Evolutionary conservation across 2,113 vertebrate genomes (phyloP).

Genomic region (Tor tambroides): DNA sequence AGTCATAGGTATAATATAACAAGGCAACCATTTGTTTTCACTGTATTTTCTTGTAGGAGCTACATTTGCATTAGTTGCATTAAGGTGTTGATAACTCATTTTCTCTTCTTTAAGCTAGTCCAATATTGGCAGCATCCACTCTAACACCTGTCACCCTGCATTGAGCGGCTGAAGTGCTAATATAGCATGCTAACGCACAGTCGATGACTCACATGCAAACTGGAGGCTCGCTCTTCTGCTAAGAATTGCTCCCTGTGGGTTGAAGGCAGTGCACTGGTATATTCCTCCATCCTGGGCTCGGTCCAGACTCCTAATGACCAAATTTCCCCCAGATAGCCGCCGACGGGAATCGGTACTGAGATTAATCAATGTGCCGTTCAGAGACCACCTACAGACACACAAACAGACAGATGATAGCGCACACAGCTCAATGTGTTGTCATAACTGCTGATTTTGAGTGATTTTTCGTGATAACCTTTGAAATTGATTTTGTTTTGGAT

Average conservation of each 20-base stretch:
- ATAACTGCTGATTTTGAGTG: not conserved
- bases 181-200: slow-evolving; percentile 18
- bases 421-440: slow-evolving; percentile 20
- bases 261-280: slow-evolving; percentile 95
- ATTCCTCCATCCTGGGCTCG: slow-evolving; percentile 85
- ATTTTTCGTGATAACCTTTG: slow-evolving; percentile 1
- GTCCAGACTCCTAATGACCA: slow-evolving; percentile 92
- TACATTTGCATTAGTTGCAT: not conserved
- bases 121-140: slow-evolving; percentile 14
- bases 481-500: slow-evolving; percentile 35
- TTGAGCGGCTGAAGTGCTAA: slow-evolving; percentile 4
- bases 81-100: not conserved
- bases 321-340: slow-evolving; percentile 87
- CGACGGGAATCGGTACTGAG: slow-evolving; percentile 85
- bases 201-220: slow-evolving; percentile 90
- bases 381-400: slow-evolving; percentile 87
- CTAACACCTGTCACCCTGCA: slow-evolving; percentile 25
- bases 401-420: slow-evolving; percentile 57
- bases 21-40: not conserved
- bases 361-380: slow-evolving; percentile 91
- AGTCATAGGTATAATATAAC: not conserved
- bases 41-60: not conserved
- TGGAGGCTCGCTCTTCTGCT: slow-evolving; percentile 90
- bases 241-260: slow-evolving; percentile 88
- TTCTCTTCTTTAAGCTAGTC: slow-evolving; percentile 16